Percentiles rank a stretch among this genome's conserved stretches.
These are phyloP conservation scores for Sebastes alutus DNA, from an alignment of 2,797 vertebrate species.

Conservation along the genomic window DNA sequence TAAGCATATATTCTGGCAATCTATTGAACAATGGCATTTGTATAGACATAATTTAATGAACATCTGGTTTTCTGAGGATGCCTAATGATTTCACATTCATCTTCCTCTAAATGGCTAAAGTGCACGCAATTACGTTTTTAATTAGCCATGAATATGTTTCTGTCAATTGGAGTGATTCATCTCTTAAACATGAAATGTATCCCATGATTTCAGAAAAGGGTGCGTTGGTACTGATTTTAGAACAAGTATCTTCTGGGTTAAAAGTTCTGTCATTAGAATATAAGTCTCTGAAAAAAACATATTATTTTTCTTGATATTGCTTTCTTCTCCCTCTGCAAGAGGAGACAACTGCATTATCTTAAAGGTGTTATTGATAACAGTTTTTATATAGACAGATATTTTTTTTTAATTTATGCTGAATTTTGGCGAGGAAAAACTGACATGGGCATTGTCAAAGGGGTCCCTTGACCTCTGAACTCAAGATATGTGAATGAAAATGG, in stretches of 20 bases:
- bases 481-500: too few species aligned
- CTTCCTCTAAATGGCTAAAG: slow-evolving; percentile 86
- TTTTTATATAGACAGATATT: too few species aligned
- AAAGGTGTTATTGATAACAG: neutral
- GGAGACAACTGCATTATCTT: slow-evolving; percentile 56
- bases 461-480: too few species aligned
- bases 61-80: slow-evolving; percentile 86
- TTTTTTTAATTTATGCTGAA: too few species aligned
- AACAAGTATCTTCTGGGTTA: slow-evolving; percentile 35
- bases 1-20: slow-evolving; percentile 79
- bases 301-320: slow-evolving; percentile 52
- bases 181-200: slow-evolving; percentile 71
- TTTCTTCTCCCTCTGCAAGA: slow-evolving; percentile 35
- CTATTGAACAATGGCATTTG: slow-evolving; percentile 81
- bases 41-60: slow-evolving; percentile 85
- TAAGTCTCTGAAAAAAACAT: slow-evolving; percentile 1
- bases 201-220: slow-evolving; percentile 58
- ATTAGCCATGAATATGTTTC: slow-evolving; percentile 86
- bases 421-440: too few species aligned
- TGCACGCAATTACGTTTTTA: slow-evolving; percentile 87
- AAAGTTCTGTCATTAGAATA: slow-evolving; percentile 52
- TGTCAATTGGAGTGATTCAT: slow-evolving; percentile 84
- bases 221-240: slow-evolving; percentile 58
- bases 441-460: too few species aligned
- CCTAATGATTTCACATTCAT: slow-evolving; percentile 87